Conservation (phyloP, 2,113 vertebrate genomes). For the Balaenoptera acutorostrata region DNA sequence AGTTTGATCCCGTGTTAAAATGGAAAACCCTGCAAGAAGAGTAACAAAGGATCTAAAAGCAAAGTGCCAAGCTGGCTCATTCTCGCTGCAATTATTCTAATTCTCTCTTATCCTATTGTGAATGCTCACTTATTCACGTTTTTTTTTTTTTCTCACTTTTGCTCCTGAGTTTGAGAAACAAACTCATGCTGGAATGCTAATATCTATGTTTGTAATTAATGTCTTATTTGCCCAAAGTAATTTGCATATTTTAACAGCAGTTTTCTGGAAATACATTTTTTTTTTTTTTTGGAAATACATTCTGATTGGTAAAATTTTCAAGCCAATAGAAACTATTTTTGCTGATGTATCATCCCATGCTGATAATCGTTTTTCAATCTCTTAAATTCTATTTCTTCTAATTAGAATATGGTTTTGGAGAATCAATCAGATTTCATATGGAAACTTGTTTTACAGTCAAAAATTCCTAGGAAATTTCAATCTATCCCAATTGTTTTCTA, state of each 20-base stretch:
- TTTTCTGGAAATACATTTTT: neutral
- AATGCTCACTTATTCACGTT: neutral
- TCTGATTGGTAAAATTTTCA: slow-evolving; percentile 1
- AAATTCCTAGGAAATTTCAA: neutral
- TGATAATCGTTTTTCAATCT: neutral
- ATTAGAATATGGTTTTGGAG: neutral
- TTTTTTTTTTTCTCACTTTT: neutral
- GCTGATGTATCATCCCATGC: neutral
- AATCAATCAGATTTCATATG: neutral
- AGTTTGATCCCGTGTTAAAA: slow-evolving; percentile 46
- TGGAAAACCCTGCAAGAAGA: slow-evolving; percentile 11
- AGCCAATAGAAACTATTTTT: neutral
- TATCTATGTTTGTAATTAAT: neutral
- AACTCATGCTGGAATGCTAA: neutral
- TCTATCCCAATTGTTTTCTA: neutral
- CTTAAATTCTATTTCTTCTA: neutral
- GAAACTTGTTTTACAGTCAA: neutral
- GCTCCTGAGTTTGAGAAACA: slow-evolving; percentile 6
- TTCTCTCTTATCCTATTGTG: neutral
- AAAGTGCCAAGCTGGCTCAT: neutral
- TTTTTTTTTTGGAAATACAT: neutral
- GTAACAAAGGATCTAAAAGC: neutral
- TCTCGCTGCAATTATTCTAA: neutral
- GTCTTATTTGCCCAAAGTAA: neutral
- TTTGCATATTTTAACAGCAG: slow-evolving; percentile 7